Base-by-base conservation (phyloP, 1,140 invertebrate species). In the Thaumatotibia leucotreta region DNA sequence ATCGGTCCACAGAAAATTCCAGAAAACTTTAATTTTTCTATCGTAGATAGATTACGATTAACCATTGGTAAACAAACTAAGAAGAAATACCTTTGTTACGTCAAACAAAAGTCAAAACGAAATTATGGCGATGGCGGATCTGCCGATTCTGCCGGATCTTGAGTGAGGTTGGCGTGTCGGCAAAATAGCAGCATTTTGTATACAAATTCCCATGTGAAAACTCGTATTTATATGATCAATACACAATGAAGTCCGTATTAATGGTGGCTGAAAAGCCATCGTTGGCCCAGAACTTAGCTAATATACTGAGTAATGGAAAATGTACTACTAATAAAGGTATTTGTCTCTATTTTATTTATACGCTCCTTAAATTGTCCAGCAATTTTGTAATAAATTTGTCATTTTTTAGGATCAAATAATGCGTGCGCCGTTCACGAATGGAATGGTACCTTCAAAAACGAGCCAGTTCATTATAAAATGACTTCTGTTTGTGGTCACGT, bases 231-330 rank as follows among this genome's bases (percentile, higher is more conserved):
- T 45, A 9, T 4, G n/a, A 49, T 52, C 20, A 70, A 74, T 52
- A 67, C 61, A 74, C 14, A 9, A 97, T 98, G 97, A 98, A 96
- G 90, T 96, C 94, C 5, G 97, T 97, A 35, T 94, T 99, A 73
- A 99, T 99, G 99, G 98, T 99, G 68, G 99, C 99, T 72, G 99
- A 99, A 89, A 99, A 99, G 94, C 99, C 99, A 8, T 99, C 98
- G 54, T 88, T 99, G 84, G 99, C 99, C 17, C 95, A 96, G 81
- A 98, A 98, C 29, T 93, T 99, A 29, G 97, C 99, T 0, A 96
- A 95, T 84, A 99, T 99, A 79, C 93, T 99, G 64, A 99, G 98
- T 69, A 97, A 97, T 92, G 96, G 96, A 58, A 95, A 95, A 81
- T 94, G 94, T 84, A 94, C 91, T 9, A 93, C 95, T 0, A 94